These are phyloP conservation scores for Ptychoptera contaminata DNA, from an alignment of 2,888 invertebrate genomes.

Conservation along the genomic window DNA sequence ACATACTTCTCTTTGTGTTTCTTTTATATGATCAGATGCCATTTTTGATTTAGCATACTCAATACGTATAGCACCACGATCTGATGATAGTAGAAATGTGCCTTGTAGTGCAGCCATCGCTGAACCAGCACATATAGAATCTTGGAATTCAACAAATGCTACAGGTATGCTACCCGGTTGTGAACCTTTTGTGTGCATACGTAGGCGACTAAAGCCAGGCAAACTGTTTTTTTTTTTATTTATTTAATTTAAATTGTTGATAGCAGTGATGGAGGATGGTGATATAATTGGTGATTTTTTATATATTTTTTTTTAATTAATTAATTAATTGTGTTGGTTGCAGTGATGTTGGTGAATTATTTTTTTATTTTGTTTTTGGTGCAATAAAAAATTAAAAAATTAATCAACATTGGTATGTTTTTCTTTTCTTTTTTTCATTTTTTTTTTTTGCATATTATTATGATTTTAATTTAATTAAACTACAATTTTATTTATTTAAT, in stretches of 20 bases:
- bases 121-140: slow-evolving; percentile 77
- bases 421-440: too few relatives aligned
- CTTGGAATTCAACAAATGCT: slow-evolving; percentile 96
- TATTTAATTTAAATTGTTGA: neutral
- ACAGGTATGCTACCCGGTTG: slow-evolving; percentile 59
- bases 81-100: slow-evolving; percentile 87
- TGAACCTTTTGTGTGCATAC: slow-evolving; percentile 75
- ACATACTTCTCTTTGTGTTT: slow-evolving; percentile 28
- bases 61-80: slow-evolving; percentile 93
- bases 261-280: neutral
- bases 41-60: slow-evolving; percentile 99
- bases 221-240: slow-evolving; percentile 49
- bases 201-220: slow-evolving; percentile 95
- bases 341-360: neutral
- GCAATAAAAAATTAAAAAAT: too few relatives aligned
- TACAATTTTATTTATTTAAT: too few relatives aligned
- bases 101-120: slow-evolving; percentile 92
- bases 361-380: neutral
- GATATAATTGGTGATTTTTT: slow-evolving; percentile 13
- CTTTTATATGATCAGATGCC: slow-evolving; percentile 51
- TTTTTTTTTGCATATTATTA: too few relatives aligned
- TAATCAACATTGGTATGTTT: too few relatives aligned
- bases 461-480: too few relatives aligned
- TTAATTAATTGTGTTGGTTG: neutral
- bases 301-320: slow-evolving; percentile 9